These are phyloP conservation scores for Nerophis lumbriciformis DNA, from an alignment of 2,113 vertebrate genomes.

Conservation along the genomic window DNA sequence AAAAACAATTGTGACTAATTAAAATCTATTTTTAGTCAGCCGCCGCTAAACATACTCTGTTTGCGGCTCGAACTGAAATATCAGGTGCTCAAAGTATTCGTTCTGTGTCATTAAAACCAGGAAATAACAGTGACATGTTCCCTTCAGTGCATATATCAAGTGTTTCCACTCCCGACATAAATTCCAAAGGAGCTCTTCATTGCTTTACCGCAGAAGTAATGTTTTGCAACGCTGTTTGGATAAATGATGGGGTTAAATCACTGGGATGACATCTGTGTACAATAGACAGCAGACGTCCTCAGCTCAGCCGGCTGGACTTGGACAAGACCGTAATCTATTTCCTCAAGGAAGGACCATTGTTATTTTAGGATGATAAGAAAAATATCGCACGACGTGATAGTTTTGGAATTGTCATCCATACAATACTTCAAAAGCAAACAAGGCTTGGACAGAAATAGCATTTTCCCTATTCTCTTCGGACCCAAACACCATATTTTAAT, in stretches of 20 bases:
- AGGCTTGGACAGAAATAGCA: slow-evolving; percentile 49
- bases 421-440: slow-evolving; percentile 53
- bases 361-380: slow-evolving; percentile 45
- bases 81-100: slow-evolving; percentile 51
- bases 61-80: slow-evolving; percentile 40
- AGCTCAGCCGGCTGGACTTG: neutral
- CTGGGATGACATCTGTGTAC: slow-evolving; percentile 21
- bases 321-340: neutral
- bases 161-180: slow-evolving; percentile 38
- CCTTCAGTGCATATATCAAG: slow-evolving; percentile 34
- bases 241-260: slow-evolving; percentile 32
- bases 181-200: slow-evolving; percentile 36
- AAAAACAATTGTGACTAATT: neutral
- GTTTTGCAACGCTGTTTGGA: slow-evolving; percentile 4
- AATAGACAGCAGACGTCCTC: slow-evolving; percentile 30
- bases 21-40: slow-evolving; percentile 3
- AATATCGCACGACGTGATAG: slow-evolving; percentile 19
- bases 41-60: slow-evolving; percentile 29
- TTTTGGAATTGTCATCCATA: slow-evolving; percentile 14
- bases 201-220: slow-evolving; percentile 23
- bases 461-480: slow-evolving; percentile 24
- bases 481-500: slow-evolving; percentile 15
- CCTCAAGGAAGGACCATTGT: slow-evolving; percentile 49
- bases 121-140: slow-evolving; percentile 27
- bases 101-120: slow-evolving; percentile 41